These are phyloP conservation scores for Synaphobranchus kaupii DNA, from an alignment of 2,797 vertebrate species.

Conservation along the genomic window DNA sequence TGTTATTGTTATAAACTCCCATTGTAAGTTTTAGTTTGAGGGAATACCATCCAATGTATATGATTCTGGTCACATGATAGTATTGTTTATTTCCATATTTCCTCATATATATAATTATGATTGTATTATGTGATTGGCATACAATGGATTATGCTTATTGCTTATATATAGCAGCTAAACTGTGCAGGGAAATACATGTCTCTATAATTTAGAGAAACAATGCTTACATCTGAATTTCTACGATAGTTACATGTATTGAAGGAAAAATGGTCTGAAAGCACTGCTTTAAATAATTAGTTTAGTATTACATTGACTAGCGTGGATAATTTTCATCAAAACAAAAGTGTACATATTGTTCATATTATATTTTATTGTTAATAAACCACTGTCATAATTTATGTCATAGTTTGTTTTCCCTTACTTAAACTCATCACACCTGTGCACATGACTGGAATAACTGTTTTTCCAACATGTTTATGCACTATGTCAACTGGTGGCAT, in stretches of 20 bases:
- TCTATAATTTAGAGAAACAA: background rate
- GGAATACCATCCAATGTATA: background rate
- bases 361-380: constrained; percentile 68
- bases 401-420: constrained; percentile 53
- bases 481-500: constrained; percentile 62
- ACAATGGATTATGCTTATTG: background rate
- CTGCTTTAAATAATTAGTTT: background rate
- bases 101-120: background rate
- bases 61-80: background rate
- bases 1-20: background rate
- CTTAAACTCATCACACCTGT: background rate
- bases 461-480: background rate
- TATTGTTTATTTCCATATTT: background rate
- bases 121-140: background rate
- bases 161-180: background rate
- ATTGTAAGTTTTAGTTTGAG: background rate
- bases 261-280: background rate
- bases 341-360: background rate
- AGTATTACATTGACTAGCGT: background rate
- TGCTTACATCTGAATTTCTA: background rate
- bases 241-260: background rate
- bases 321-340: background rate
- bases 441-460: background rate
- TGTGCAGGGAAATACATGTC: background rate
- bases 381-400: constrained; percentile 70